Evolutionary conservation across 2,113 vertebrate genomes (phyloP), one percentile per base, ranked within the genome.

Genomic region (Alligator mississippiensis): DNA sequence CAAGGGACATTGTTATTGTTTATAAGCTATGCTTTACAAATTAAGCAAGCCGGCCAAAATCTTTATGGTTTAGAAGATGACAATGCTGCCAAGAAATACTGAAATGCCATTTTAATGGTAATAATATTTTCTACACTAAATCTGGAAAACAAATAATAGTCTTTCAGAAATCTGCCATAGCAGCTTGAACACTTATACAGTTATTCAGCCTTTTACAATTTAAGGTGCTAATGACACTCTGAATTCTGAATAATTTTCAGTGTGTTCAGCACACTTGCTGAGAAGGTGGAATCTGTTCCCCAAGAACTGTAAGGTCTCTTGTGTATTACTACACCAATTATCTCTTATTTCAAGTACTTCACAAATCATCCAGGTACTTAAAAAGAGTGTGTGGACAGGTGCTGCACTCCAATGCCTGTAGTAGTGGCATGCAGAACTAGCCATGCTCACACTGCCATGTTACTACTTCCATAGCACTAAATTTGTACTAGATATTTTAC

Each of bases 1-100:
- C 82, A 90, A 91, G 81, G n/a, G 63, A 62, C 92, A 88, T 92
- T 75, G 80, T 93, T 93, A 75, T 68, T 93, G 77, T 92, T 96
- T 92, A 92, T 94, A 76, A 94, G 72, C 78, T 87, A 34, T 92
- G 80, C 90, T 34, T 11, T 28, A 3, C 88, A 22, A 80, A 54
- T 90, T 94, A 90, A 88, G 9, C 13, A 82, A 77, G 27, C 68
- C 91, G 72, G 54, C 54, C 34, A 82, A n/a, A 86, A 8, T 77
- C 85, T 95, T 84, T 89, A 77, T 92, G 87, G 38, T 38, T 93
- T 93, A 76, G 58, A 93, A 96, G 74, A 38, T 93, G 80, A 28
- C 86, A 80, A 87, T 22, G 18, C 90, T 90, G 77, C 78, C 78
- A 89, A 94, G 24, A 28, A 77, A 93, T 84, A 70, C 55, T 82